Conservation (phyloP, 2,888 invertebrate species). For the Metacarcinus magister region DNA sequence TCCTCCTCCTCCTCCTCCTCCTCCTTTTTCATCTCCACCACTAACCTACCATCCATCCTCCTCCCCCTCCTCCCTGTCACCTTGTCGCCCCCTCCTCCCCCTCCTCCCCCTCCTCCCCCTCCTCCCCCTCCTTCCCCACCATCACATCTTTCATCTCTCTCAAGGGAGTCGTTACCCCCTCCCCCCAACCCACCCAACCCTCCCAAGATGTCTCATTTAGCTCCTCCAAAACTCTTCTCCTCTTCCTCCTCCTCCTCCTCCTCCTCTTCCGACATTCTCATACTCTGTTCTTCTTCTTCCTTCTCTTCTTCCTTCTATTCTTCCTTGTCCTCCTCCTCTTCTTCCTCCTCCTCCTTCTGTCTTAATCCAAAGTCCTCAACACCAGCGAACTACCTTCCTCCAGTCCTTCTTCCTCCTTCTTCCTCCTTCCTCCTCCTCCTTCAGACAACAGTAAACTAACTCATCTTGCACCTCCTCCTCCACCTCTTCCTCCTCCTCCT, state of each 20-base stretch:
- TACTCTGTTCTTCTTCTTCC: too few relatives aligned
- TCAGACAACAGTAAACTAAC: background rate
- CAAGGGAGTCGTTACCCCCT: background rate
- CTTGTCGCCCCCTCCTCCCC: background rate
- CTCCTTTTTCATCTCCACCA: background rate
- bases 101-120: background rate
- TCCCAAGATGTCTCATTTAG: background rate
- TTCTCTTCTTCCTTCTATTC: too few relatives aligned
- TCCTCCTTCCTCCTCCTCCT: background rate
- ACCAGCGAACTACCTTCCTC: background rate
- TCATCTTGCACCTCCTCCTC: background rate
- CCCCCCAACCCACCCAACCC: too few relatives aligned
- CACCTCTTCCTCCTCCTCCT: background rate
- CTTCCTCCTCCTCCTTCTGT: background rate
- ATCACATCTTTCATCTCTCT: conserved; percentile 8
- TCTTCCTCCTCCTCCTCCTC: background rate
- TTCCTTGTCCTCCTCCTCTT: too few relatives aligned
- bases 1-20: background rate
- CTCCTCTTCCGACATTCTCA: too few relatives aligned
- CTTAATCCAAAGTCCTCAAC: conserved; percentile 4
- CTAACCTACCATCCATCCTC: background rate
- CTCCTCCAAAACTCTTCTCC: background rate
- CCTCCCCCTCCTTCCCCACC: background rate
- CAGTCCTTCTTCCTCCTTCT: background rate
- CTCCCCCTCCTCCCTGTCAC: background rate